Conservation (phyloP, 2,113 vertebrate species). For the Saccopteryx leptura region DNA sequence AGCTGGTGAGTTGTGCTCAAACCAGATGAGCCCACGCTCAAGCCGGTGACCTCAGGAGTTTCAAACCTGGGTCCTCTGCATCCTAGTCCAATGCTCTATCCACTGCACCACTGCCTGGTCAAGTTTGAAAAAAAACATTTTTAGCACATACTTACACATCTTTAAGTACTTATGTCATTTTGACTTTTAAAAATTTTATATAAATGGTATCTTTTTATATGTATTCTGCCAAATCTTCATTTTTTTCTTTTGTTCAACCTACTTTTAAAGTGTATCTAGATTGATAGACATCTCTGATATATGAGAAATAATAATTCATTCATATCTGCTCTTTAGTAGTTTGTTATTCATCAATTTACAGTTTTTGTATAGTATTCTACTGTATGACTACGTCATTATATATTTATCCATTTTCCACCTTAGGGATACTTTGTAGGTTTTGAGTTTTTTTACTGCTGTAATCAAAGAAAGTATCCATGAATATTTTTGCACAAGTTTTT, state of each 20-base stretch:
- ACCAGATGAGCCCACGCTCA: no score
- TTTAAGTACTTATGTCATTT: not conserved
- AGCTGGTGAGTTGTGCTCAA: no score
- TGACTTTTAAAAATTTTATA: not conserved
- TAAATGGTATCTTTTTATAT: not conserved
- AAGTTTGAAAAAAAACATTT: not conserved
- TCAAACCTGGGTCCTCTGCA: no score
- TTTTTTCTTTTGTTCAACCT: conserved; percentile 20
- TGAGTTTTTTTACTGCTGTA: not conserved
- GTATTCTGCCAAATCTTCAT: not conserved
- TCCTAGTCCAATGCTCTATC: no score
- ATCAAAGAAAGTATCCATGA: not conserved
- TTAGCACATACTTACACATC: not conserved
- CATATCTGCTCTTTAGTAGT: not conserved
- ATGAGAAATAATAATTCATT: not conserved
- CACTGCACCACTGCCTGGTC: no score
- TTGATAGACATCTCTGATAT: not conserved
- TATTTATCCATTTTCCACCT: not conserved
- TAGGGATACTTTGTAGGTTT: not conserved
- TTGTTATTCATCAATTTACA: not conserved
- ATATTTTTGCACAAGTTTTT: not conserved
- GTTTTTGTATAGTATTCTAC: not conserved
- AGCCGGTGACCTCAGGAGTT: no score
- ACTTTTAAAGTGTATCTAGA: not conserved
- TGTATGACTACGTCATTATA: not conserved